Evolutionary conservation across 2,888 invertebrate genomes (phyloP).

Genomic region (Poecilobothrus nobilitatus): DNA sequence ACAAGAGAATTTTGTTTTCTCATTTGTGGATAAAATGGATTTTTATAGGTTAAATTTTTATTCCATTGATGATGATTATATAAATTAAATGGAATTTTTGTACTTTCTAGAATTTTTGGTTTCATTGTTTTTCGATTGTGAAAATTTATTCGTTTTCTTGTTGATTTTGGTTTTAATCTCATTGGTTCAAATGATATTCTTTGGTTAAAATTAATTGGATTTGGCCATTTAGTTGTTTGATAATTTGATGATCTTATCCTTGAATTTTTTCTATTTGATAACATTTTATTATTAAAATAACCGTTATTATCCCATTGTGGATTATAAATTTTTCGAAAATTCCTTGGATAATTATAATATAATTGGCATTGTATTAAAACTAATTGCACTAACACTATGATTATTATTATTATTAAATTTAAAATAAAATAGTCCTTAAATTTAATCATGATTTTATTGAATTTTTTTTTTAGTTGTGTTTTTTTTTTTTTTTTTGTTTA

Average conservation of each 20-base stretch:
- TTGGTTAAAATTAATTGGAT: not conserved
- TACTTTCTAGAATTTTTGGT: not conserved
- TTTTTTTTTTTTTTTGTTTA: too few relatives aligned
- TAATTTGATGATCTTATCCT: not conserved
- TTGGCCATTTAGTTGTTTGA: not conserved
- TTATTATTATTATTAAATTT: not conserved
- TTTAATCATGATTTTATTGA: not conserved
- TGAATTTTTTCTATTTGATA: not conserved
- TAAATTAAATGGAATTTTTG: not conserved
- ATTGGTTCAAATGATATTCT: not conserved
- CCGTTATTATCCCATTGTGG: not conserved
- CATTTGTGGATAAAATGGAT: not conserved
- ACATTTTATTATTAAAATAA: not conserved
- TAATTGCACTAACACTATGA: not conserved
- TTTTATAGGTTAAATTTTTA: not conserved
- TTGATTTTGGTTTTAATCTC: not conserved
- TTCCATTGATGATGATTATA: not conserved
- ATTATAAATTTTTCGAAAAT: not conserved
- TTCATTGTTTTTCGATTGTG: not conserved
- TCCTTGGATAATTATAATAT: not conserved
- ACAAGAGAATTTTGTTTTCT: not conserved
- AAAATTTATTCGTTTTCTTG: not conserved
- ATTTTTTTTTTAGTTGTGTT: too few relatives aligned
- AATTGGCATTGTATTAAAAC: not conserved
- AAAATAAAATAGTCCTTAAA: not conserved